Evolutionary conservation across 2,888 invertebrate genomes (phyloP).

Genomic region (Drosophila nigricruria): DNA sequence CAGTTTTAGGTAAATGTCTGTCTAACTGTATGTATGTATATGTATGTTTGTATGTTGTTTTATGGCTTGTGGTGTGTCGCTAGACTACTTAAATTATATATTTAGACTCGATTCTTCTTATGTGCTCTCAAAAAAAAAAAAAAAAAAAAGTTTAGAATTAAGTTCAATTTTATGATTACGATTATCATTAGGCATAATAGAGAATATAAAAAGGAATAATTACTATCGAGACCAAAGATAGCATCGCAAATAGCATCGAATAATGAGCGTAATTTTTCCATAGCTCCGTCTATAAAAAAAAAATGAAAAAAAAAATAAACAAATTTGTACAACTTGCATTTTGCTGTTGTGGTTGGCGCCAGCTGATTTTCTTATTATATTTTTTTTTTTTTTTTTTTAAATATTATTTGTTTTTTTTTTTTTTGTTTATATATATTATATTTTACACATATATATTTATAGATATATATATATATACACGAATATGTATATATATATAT

Average conservation of each 20-base stretch:
- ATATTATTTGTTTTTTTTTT: slow-evolving; percentile 8
- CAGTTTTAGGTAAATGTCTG: slow-evolving; percentile 18
- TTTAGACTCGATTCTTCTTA: slow-evolving; percentile 55
- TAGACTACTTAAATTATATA: slow-evolving; percentile 56
- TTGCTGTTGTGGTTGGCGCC: slow-evolving; percentile 36
- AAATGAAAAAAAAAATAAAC: slow-evolving; percentile 70
- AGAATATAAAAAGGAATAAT: slow-evolving; percentile 78
- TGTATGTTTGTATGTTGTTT: slow-evolving; percentile 6
- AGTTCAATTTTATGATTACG: slow-evolving; percentile 50
- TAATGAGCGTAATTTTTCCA: slow-evolving; percentile 81
- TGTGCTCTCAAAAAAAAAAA: slow-evolving; percentile 73
- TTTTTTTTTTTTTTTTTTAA: slow-evolving; percentile 22
- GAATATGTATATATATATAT: slow-evolving; percentile 22
- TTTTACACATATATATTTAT: slow-evolving; percentile 6
- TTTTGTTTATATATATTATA: slow-evolving; percentile 16
- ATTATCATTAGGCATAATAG: slow-evolving; percentile 72
- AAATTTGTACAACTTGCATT: slow-evolving; percentile 73
- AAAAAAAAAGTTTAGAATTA: slow-evolving; percentile 37
- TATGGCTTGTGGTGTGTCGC: slow-evolving; percentile 23
- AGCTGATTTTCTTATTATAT: slow-evolving; percentile 34
- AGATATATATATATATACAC: slow-evolving; percentile 3
- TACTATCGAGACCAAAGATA: slow-evolving; percentile 81
- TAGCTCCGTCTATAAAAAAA: slow-evolving; percentile 79
- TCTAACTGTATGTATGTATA: slow-evolving; percentile 10
- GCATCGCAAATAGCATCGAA: slow-evolving; percentile 81